Base-by-base conservation (phyloP, 2,888 invertebrate genomes). In the Acronicta leporina region DNA sequence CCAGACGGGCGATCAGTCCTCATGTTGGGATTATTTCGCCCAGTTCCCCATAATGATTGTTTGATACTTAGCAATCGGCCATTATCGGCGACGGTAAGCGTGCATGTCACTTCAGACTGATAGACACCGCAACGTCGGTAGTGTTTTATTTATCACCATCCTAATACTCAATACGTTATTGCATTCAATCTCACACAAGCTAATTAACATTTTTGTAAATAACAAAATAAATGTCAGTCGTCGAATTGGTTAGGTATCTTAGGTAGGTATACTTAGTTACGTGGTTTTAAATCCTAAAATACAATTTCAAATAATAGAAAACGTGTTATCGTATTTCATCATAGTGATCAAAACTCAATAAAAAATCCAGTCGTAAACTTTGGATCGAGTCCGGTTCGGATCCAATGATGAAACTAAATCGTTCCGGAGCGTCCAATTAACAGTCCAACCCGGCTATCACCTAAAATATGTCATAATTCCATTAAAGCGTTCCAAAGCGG, bases 391-490 rank as follows among this genome's bases (percentile, higher is more conserved):
- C 68, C 63, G 64, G 58, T 75, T 56, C 56, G 38, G 2, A n/a
- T 38, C n/a, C 43, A 58, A 59, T 59, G 53, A 51, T 48, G 43
- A 62, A 48, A 59, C 40, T 52, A 35, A 55, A 57, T 42, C 71
- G 49, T 65, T 63, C 64, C 68, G 43, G 50, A 68, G 55, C 49
- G 56, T 69, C 78, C 72, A 77, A 74, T 76, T 77, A 80, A 72
- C 69, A 63, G 54, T 20, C 38, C 25, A 47, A 48, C 52, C 58
- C 33, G 25, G 55, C 60, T 62, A 68, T 72, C 70, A 68, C 66
- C 63, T 60, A 77, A 79, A 77, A 73, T 74, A 72, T 73, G 75
- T 77, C 76, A 75, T 77, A 73, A 79, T 72, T 76, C 73, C 68
- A 77, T 79, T 78, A 74, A 76, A 75, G 25, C 63, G 72, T 62